phyloP scores from a whole-genome alignment of 2,797 vertebrate species.

The Octomys mimax region DNA sequence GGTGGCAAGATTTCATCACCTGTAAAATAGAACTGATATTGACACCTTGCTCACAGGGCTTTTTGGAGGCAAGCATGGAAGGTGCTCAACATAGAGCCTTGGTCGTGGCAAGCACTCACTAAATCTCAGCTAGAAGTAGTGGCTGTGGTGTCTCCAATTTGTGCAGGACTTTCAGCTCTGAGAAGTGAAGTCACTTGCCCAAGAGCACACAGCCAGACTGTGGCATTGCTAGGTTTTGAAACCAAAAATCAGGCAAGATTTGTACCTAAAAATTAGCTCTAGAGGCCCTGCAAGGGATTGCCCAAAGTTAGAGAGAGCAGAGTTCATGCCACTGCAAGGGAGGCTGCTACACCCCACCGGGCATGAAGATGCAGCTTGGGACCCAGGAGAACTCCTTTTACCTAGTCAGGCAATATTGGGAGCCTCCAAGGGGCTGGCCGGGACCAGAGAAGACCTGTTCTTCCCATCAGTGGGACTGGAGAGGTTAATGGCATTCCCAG shows the following conservation, averaged over 20 bases:
- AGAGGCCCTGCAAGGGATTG: neutral
- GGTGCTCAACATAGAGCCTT: neutral
- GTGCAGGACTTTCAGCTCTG: constrained; percentile 34
- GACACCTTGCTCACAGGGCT: neutral
- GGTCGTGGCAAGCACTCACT: neutral
- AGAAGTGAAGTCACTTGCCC: constrained; percentile 54
- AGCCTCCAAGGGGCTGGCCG: constrained; percentile 68
- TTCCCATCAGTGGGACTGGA: constrained; percentile 78
- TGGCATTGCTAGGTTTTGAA: constrained; percentile 49
- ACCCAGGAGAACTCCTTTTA: constrained; percentile 51
- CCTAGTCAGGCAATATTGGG: constrained; percentile 66
- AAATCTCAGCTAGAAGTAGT: constrained; percentile 33
- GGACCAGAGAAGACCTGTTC: constrained; percentile 78
- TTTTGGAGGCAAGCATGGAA: constrained; percentile 38
- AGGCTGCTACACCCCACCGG: neutral
- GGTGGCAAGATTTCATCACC: constrained; percentile 6
- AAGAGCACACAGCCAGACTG: constrained; percentile 39
- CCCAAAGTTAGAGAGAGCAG: neutral
- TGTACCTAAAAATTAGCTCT: constrained; percentile 15
- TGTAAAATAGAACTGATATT: constrained; percentile 38
- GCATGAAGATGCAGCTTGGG: constrained; percentile 39
- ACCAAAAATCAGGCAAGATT: neutral
- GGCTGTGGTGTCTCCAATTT: constrained; percentile 4
- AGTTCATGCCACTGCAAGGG: neutral
- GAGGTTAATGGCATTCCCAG: constrained; percentile 85